Conservation (phyloP, 2,113 vertebrate genomes). For the Halichoerus grypus region DNA sequence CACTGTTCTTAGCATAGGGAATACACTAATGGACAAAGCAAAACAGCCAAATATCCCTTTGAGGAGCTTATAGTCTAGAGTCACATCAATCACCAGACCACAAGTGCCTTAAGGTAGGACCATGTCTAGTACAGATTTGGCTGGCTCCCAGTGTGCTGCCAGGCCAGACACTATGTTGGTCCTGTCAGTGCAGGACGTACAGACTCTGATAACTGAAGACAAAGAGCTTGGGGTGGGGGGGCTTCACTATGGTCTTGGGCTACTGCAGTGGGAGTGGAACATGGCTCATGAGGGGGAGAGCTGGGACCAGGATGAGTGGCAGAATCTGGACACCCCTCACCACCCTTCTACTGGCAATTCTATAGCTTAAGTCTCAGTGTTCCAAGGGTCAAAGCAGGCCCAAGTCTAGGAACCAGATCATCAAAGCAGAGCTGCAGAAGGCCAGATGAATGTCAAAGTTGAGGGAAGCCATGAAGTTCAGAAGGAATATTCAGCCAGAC, state of each 20-base stretch:
- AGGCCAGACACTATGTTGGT: background rate
- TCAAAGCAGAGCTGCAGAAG: background rate
- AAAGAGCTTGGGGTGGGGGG: background rate
- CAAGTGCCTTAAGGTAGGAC: background rate
- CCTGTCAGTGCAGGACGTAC: background rate
- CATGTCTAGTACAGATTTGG: background rate
- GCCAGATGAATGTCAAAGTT: background rate
- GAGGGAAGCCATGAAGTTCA: background rate
- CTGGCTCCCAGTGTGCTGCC: background rate
- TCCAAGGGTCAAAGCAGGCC: background rate
- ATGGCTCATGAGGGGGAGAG: background rate
- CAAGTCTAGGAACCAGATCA: background rate
- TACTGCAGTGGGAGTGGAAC: background rate
- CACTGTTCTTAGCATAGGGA: background rate
- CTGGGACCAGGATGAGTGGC: background rate
- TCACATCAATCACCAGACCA: background rate
- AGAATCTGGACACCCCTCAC: background rate
- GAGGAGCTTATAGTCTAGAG: background rate
- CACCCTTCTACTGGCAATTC: background rate
- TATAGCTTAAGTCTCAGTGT: background rate
- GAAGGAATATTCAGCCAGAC: background rate
- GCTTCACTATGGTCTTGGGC: background rate
- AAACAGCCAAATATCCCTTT: background rate
- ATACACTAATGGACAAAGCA: conserved; percentile 20
- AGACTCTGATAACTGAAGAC: background rate